These are phyloP conservation scores for Acrobasis repandana DNA, from an alignment of 2,888 invertebrate species.

Conservation along the genomic window DNA sequence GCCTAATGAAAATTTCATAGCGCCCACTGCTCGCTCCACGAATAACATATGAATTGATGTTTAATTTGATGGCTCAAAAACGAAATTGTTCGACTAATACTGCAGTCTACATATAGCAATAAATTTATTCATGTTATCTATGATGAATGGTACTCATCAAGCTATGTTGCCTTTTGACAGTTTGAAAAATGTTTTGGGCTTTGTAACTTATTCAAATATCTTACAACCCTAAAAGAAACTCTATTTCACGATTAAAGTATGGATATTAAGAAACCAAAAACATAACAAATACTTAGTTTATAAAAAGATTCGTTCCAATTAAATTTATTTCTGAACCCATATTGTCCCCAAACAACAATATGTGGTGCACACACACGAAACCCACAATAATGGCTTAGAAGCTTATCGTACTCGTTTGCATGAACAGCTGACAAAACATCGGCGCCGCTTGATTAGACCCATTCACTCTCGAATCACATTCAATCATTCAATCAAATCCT, in stretches of 20 bases:
- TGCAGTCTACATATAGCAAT: too few species aligned
- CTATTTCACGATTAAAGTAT: too few species aligned
- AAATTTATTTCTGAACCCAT: not conserved
- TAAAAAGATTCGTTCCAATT: not conserved
- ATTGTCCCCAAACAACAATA: conserved; percentile 23
- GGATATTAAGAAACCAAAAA: too few species aligned
- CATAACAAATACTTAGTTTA: too few species aligned
- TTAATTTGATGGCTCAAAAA: conserved; percentile 22
- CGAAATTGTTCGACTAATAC: not conserved
- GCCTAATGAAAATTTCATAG: conserved; percentile 32
- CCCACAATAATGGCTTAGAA: conserved; percentile 41
- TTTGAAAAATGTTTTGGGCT: too few species aligned
- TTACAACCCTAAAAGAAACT: too few species aligned
- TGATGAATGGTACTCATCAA: too few species aligned
- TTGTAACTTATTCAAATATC: too few species aligned
- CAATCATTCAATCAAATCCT: conserved; percentile 51
- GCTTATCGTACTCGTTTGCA: conserved; percentile 45
- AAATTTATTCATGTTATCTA: too few species aligned
- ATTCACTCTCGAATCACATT: conserved; percentile 47
- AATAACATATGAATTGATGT: conserved; percentile 25
- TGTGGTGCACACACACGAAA: conserved; percentile 37
- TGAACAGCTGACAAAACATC: conserved; percentile 64
- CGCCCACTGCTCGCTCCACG: conserved; percentile 21
- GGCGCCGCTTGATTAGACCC: conserved; percentile 57
- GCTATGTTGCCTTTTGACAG: too few species aligned